A percentile compares a stretch with the other conserved stretches of the same genome.
Evolutionary conservation across 1,140 invertebrate species (phyloP).

Genomic region (Pogonomyrmex barbatus): DNA sequence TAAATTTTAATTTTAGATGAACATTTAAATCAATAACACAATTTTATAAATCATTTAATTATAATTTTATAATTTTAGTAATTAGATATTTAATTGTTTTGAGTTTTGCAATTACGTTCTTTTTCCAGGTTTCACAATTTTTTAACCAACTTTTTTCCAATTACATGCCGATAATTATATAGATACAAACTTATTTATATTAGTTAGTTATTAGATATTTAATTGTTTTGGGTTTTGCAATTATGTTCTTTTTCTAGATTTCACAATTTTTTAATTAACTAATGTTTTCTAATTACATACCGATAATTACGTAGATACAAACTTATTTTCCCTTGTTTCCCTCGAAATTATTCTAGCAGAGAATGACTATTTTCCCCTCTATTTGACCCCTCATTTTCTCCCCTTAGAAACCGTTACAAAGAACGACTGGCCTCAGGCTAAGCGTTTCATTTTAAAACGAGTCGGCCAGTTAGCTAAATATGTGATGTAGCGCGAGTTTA

Average conservation of each 20-base stretch:
- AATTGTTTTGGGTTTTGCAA: not conserved
- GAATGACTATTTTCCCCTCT: slow-evolving; percentile 11
- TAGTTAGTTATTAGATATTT: too few species aligned
- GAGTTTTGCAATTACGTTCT: not conserved
- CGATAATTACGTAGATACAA: not conserved
- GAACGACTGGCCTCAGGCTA: slow-evolving; percentile 52
- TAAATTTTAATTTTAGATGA: not conserved
- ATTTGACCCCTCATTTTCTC: slow-evolving; percentile 10
- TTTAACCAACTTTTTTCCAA: not conserved
- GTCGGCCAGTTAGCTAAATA: slow-evolving; percentile 68
- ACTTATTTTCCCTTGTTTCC: not conserved
- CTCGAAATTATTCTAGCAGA: not conserved
- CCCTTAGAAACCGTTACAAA: slow-evolving; percentile 34
- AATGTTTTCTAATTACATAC: slow-evolving; percentile 1
- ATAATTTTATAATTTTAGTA: not conserved
- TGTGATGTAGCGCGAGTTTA: slow-evolving; percentile 61
- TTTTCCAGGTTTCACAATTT: not conserved
- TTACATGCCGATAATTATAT: not conserved
- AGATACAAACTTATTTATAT: not conserved
- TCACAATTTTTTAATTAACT: not conserved
- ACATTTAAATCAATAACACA: not conserved
- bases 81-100: not conserved
- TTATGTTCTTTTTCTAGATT: not conserved
- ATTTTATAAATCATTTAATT: not conserved
- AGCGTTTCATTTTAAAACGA: slow-evolving; percentile 53